A percentile compares a stretch with the other conserved stretches of the same genome.
Conservation (phyloP, 2,888 invertebrate genomes). For the Trichogramma dendrolimi region DNA sequence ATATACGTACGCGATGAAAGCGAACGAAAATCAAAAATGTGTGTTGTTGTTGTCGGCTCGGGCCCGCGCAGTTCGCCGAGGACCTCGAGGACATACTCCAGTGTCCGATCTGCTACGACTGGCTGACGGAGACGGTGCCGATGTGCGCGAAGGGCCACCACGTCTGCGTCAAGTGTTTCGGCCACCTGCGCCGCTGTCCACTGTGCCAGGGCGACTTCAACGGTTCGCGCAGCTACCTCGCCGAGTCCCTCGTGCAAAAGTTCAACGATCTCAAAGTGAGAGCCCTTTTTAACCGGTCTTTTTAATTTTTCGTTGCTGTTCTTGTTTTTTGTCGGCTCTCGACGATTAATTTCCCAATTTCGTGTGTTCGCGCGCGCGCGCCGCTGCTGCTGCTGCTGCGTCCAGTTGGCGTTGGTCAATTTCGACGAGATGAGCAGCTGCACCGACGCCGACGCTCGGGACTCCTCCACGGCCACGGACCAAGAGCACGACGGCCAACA, state of each 20-base stretch:
- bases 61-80: conserved; percentile 29
- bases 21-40: no score
- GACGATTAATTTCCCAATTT: not conserved
- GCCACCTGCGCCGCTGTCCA: conserved; percentile 55
- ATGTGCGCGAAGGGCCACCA: conserved; percentile 60
- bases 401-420: conserved; percentile 19
- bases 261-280: conserved; percentile 46
- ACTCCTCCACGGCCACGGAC: not conserved
- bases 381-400: no score
- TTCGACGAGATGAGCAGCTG: not conserved
- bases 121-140: conserved; percentile 54
- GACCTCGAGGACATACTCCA: conserved; percentile 56
- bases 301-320: not conserved
- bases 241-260: conserved; percentile 57
- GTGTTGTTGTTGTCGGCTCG: not conserved
- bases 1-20: no score
- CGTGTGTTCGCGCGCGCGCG: conserved; percentile 19
- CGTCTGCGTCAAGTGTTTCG: conserved; percentile 56
- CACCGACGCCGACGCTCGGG: not conserved
- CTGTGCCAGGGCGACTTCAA: conserved; percentile 56
- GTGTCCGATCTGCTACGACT: conserved; percentile 60
- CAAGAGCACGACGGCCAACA: no score
- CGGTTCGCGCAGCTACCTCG: conserved; percentile 57
- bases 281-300: not conserved
- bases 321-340: not conserved